Conservation (phyloP, 1,140 invertebrate species). For the Triops cancriformis region DNA sequence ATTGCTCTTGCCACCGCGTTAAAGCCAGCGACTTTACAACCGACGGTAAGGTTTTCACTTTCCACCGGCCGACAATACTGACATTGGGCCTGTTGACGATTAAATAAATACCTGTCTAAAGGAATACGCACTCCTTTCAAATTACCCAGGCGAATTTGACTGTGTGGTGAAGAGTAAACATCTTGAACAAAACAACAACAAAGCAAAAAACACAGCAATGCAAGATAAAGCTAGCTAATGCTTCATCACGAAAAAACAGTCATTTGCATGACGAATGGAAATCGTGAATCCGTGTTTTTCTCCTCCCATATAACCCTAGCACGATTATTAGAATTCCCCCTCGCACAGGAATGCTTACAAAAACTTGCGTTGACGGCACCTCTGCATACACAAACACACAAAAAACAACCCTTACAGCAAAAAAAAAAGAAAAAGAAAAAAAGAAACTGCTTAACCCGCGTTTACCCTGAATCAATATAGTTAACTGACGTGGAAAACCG, state of each 20-base stretch:
- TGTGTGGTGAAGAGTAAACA: neutral
- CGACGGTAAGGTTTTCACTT: neutral
- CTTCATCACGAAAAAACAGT: neutral
- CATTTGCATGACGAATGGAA: conserved; percentile 10
- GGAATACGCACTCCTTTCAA: neutral
- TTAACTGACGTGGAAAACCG: neutral
- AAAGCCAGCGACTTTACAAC: neutral
- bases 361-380: conserved; percentile 4
- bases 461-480: neutral
- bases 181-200: neutral
- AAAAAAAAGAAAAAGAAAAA: too few relatives aligned
- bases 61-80: neutral
- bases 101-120: neutral
- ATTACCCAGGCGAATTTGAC: neutral
- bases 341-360: neutral
- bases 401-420: neutral
- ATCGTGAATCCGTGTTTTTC: conserved; percentile 9
- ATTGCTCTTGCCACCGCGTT: neutral
- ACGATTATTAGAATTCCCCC: neutral
- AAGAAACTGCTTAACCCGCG: too few relatives aligned
- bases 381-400: neutral
- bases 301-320: neutral
- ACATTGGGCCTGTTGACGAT: neutral
- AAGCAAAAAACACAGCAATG: neutral
- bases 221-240: neutral